phyloP scores from a whole-genome alignment of 2,888 invertebrate genomes.

The Byasa hedistus region DNA sequence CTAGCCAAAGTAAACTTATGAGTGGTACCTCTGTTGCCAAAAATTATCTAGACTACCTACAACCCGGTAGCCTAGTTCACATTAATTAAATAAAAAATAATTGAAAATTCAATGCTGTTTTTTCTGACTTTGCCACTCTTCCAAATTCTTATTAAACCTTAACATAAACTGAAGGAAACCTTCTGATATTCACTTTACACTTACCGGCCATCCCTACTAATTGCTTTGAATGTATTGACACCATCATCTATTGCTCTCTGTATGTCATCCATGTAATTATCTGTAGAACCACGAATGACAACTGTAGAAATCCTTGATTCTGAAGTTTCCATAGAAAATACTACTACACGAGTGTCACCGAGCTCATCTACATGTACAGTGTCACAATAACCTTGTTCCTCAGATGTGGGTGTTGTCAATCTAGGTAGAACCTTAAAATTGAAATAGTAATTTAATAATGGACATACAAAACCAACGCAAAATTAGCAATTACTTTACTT shows the following conservation, averaged over 20 bases:
- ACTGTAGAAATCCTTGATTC: conserved; percentile 96
- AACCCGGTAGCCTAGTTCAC: too few species aligned
- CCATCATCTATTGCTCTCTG: conserved; percentile 99
- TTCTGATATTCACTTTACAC: neutral
- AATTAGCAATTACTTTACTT: too few species aligned
- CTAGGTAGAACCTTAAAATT: conserved; percentile 79
- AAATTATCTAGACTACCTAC: too few species aligned
- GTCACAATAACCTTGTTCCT: conserved; percentile 96
- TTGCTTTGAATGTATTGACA: conserved; percentile 97
- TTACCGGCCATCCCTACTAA: conserved; percentile 85
- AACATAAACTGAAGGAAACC: too few species aligned
- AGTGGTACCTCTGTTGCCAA: too few species aligned
- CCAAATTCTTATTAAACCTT: too few species aligned
- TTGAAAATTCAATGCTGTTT: too few species aligned
- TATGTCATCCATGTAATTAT: conserved; percentile 99
- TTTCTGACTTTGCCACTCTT: too few species aligned
- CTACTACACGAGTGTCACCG: conserved; percentile 95
- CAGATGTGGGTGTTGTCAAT: conserved; percentile 87
- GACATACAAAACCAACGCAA: too few species aligned
- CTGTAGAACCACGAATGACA: conserved; percentile 96
- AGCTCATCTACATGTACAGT: conserved; percentile 93
- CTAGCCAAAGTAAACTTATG: too few species aligned
- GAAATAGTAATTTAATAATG: neutral
- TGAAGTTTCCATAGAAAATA: conserved; percentile 91
- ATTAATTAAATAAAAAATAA: too few species aligned